Evolutionary conservation across 2,888 invertebrate species (phyloP).

Genomic region (Platycheirus albimanus): DNA sequence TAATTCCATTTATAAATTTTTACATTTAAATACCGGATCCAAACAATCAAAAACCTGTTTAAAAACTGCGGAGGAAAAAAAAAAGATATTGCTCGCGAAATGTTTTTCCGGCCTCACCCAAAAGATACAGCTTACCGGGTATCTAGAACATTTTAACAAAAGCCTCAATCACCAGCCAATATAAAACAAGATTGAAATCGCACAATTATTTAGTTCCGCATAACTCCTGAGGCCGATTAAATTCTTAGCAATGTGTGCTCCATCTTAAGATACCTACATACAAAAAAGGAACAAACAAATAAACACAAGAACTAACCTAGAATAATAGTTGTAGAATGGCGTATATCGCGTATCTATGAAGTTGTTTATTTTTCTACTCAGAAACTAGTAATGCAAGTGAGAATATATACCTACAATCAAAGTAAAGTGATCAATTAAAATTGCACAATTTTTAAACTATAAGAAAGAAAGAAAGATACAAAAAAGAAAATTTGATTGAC

Average conservation of each 20-base stretch:
- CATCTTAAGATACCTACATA: too few species aligned
- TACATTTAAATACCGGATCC: background rate
- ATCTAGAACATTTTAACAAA: conserved; percentile 33
- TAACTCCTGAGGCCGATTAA: conserved; percentile 56
- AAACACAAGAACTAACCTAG: conserved; percentile 25
- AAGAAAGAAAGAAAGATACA: conserved; percentile 3
- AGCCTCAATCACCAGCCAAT: conserved; percentile 21
- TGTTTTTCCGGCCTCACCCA: conserved; percentile 30
- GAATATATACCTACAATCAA: too few species aligned
- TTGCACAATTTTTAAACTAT: background rate
- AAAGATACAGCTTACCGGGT: conserved; percentile 16
- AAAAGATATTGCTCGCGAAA: background rate
- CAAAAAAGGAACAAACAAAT: conserved; percentile 2
- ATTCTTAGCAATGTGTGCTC: conserved; percentile 10
- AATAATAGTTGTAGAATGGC: background rate
- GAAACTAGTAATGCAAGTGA: background rate
- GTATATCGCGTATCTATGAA: background rate
- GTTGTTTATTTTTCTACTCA: background rate
- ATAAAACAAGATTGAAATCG: conserved; percentile 44
- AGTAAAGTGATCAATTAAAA: conserved; percentile 5
- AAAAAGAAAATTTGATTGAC: conserved; percentile 31
- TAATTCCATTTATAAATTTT: background rate
- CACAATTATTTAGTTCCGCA: conserved; percentile 65
- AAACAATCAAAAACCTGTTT: background rate
- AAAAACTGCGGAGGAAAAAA: too few species aligned